Evolutionary conservation across 2,888 invertebrate species (phyloP).

Genomic region (Ochropacha duplaris): DNA sequence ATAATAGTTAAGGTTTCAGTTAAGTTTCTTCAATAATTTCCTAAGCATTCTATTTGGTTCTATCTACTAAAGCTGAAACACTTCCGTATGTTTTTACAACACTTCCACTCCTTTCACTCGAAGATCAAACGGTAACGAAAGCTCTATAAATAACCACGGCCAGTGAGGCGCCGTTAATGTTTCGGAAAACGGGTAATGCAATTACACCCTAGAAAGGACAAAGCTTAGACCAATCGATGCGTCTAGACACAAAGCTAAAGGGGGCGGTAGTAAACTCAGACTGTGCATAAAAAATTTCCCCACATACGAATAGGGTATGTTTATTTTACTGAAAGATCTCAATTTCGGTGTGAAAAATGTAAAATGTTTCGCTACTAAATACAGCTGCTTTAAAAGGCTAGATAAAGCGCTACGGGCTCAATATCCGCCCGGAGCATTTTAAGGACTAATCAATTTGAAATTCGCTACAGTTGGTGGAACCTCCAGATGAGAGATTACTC

Average conservation of each 20-base stretch:
- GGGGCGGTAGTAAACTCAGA: constrained; percentile 42
- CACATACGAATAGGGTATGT: constrained; percentile 1
- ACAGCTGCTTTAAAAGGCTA: not conserved
- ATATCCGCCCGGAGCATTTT: not conserved
- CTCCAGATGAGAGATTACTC: constrained; percentile 11
- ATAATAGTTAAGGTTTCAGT: too few species aligned
- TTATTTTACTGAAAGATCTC: not conserved
- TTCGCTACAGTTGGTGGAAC: constrained; percentile 5
- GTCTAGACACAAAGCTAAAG: constrained; percentile 67
- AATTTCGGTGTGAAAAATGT: too few species aligned
- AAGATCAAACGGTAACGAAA: not conserved
- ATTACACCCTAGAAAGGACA: constrained; percentile 42
- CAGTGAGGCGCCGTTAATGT: constrained; percentile 18
- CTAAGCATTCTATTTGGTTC: not conserved
- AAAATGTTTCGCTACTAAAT: not conserved
- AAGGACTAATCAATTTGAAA: constrained; percentile 8
- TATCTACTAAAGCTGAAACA: not conserved
- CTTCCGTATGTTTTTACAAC: not conserved
- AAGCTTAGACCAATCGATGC: constrained; percentile 68
- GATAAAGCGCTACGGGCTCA: not conserved
- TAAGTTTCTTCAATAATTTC: not conserved
- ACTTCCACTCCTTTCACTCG: not conserved
- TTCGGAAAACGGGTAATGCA: constrained; percentile 49
- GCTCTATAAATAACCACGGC: not conserved
- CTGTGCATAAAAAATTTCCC: constrained; percentile 31